Conservation (phyloP, 2,888 invertebrate genomes). For the Horisme vitalbata region DNA sequence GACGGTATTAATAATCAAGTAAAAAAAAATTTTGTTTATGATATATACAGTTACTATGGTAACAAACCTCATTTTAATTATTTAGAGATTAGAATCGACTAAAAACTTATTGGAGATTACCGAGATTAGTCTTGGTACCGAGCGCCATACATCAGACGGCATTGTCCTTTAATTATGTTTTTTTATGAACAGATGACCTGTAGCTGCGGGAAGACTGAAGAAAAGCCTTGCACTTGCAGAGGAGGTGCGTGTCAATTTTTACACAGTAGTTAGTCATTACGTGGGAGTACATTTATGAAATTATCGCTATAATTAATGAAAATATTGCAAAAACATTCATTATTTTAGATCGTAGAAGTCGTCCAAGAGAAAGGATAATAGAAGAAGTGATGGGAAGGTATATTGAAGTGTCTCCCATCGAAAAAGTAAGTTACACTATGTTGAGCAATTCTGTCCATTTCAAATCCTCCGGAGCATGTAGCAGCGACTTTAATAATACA, state of each 20-base stretch:
- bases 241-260: conserved; percentile 47
- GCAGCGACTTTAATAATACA: conserved; percentile 8
- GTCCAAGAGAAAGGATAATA: conserved; percentile 56
- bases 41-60: no score
- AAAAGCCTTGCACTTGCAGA: conserved; percentile 39
- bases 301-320: no score
- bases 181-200: conserved; percentile 41
- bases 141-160: no score
- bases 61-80: no score
- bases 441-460: conserved; percentile 38
- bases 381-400: conserved; percentile 65
- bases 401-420: conserved; percentile 48
- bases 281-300: conserved; percentile 56
- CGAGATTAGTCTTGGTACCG: no score
- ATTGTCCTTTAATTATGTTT: conserved; percentile 1
- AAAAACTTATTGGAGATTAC: no score
- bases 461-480: conserved; percentile 12
- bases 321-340: no score
- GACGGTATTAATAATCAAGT: no score
- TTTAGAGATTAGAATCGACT: no score
- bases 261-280: conserved; percentile 32
- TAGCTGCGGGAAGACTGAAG: conserved; percentile 35
- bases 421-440: conserved; percentile 59
- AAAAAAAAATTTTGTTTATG: no score
- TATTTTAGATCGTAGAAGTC: conserved; percentile 60